Base-by-base conservation (phyloP, 2,113 vertebrate species). In the Cololabis saira region DNA sequence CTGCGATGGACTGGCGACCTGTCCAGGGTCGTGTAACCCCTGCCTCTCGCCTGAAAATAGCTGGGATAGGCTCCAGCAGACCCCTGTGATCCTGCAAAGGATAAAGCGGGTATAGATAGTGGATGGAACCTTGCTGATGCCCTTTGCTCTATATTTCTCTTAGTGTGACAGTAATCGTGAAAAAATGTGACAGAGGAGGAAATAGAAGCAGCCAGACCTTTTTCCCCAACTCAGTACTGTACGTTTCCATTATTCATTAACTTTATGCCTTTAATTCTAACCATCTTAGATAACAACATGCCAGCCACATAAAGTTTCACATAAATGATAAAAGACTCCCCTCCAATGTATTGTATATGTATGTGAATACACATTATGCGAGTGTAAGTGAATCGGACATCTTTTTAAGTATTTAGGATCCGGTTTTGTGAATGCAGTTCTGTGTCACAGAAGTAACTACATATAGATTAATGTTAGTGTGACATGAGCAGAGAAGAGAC, bases 121-220 rank as follows among this genome's bases (percentile, higher is more conserved):
- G n/a, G n/a, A n/a, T n/a, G n/a, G n/a, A 37, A 37, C 10, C 12
- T 2, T 44, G n/a, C 19, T 53, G 47, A 13, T 67, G 58, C 22
- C 64, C 70, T 75, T 0, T 82, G 64, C 61, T 66, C 78, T 64
- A 74, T 80, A 53, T 42, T 18, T 17, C 12, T 41, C 2, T 30
- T 4, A 12, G 21, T 18, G 59, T 42, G 2, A 21, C 2, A 71
- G 50, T 74, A 47, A 78, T 19, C 51, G 41, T 6, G 1, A 22
- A 13, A 18, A 71, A 67, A 76, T 76, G 62, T 74, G 40, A 64
- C 47, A 68, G 9, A 30, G 5, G 57, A 58, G 69, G 84, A 87
- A 83, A 37, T 21, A 2, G 5, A 8, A 70, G 4, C 2, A 70
- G 63, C 68, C 17, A 2, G 5, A 24, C 19, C 7, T 53, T 74